A percentile compares a stretch with the other conserved stretches of the same genome.
Evolutionary conservation across 1,140 invertebrate genomes (phyloP).

Genomic region (Diabrotica virgifera): DNA sequence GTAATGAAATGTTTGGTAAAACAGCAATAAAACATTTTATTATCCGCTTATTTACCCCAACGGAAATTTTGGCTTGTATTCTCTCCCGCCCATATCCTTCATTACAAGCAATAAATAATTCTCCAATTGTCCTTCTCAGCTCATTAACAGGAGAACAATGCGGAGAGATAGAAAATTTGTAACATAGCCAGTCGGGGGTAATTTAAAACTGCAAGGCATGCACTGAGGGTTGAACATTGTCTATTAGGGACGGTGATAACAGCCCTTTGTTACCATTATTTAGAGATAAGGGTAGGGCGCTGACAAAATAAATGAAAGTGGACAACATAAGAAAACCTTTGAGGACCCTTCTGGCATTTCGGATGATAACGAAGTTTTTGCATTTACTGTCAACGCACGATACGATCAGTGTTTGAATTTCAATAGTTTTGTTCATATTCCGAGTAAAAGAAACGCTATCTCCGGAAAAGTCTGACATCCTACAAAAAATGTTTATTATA

Average conservation of each 20-base stretch:
- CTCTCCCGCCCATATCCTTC: constrained; percentile 10
- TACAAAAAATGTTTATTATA: too few species aligned
- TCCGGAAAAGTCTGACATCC: too few species aligned
- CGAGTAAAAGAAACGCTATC: too few species aligned
- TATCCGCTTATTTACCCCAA: too few species aligned
- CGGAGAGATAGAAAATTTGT: constrained; percentile 14
- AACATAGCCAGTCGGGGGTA: constrained; percentile 10
- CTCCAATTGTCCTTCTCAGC: constrained; percentile 11
- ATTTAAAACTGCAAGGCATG: constrained; percentile 17
- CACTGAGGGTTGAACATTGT: constrained; percentile 13
- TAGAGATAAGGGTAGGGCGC: not conserved
- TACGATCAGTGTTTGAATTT: too few species aligned
- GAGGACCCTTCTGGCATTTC: too few species aligned
- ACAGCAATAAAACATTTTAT: too few species aligned
- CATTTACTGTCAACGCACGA: too few species aligned
- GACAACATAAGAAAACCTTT: not conserved
- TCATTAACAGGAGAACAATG: constrained; percentile 15
- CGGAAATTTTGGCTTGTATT: too few species aligned
- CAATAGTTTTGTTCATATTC: too few species aligned
- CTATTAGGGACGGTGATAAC: constrained; percentile 9
- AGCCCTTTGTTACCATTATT: not conserved
- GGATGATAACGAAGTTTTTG: too few species aligned
- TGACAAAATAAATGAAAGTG: constrained; percentile 1
- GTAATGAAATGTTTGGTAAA: too few species aligned
- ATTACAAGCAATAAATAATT: constrained; percentile 14